These are phyloP conservation scores for Andrena bicolor DNA, from an alignment of 2,888 invertebrate genomes.

Conservation along the genomic window DNA sequence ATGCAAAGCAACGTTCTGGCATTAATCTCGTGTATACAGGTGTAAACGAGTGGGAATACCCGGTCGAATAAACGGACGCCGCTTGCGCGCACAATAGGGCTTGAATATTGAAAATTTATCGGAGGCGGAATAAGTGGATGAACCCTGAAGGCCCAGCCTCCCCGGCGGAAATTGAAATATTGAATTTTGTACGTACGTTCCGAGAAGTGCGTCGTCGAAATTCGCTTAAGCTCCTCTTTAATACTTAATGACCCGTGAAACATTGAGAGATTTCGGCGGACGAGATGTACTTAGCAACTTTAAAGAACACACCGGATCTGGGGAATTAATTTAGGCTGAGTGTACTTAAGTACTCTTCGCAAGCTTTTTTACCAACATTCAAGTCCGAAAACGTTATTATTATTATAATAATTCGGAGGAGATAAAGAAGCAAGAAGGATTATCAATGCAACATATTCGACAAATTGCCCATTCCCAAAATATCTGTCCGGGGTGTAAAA, in stretches of 20 bases:
- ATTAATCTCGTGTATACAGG: conserved; percentile 47
- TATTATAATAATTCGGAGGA: too few relatives aligned
- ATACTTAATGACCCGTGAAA: conserved; percentile 34
- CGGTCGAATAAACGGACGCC: conserved; percentile 14
- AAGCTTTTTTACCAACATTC: too few relatives aligned
- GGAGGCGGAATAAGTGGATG: conserved; percentile 55
- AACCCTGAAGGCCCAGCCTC: conserved; percentile 29
- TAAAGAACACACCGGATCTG: background rate
- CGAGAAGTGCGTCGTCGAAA: conserved; percentile 24
- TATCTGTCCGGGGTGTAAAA: background rate
- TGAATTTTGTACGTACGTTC: conserved; percentile 29
- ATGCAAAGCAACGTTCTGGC: conserved; percentile 51
- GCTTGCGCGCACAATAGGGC: conserved; percentile 41
- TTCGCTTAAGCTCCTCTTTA: conserved; percentile 34
- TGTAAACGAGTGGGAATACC: conserved; percentile 49
- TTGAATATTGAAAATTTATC: conserved; percentile 64
- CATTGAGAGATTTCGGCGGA: conserved; percentile 21
- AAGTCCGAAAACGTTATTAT: too few relatives aligned
- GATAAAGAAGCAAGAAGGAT: too few relatives aligned
- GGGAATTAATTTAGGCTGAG: background rate
- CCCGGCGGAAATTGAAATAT: conserved; percentile 62
- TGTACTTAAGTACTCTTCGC: background rate
- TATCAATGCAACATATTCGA: too few relatives aligned
- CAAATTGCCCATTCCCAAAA: background rate
- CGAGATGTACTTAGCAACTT: conserved; percentile 9